Evolutionary conservation across 2,888 invertebrate species (phyloP).

Genomic region (Pseudococcus longispinus): DNA sequence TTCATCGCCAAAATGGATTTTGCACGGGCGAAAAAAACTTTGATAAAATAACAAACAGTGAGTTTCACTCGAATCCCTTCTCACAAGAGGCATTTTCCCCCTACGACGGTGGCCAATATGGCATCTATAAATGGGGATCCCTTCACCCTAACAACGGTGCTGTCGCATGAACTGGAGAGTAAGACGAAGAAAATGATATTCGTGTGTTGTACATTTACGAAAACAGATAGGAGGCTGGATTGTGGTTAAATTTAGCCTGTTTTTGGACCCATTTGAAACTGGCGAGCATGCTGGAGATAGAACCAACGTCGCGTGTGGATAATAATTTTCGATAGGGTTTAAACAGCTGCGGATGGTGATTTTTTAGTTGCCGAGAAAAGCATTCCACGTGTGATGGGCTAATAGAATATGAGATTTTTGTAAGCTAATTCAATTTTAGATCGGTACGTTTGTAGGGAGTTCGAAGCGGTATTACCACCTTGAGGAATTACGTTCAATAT

Average conservation of each 20-base stretch:
- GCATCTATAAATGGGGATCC: background rate
- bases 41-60: background rate
- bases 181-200: background rate
- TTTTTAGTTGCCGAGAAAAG: background rate
- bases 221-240: background rate
- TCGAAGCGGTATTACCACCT: no score
- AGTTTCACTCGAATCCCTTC: background rate
- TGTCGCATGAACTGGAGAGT: background rate
- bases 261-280: background rate
- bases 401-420: background rate
- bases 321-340: background rate
- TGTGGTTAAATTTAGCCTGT: constrained; percentile 1
- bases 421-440: background rate
- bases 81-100: background rate
- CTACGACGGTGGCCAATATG: background rate
- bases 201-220: background rate
- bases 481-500: no score
- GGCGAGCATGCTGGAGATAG: no score
- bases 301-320: no score
- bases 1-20: background rate
- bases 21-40: background rate
- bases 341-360: background rate
- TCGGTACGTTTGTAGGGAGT: background rate
- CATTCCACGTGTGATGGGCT: background rate
- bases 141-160: background rate